phyloP scores from a whole-genome alignment of 1,140 invertebrate species.

The Microplitis demolitor region DNA sequence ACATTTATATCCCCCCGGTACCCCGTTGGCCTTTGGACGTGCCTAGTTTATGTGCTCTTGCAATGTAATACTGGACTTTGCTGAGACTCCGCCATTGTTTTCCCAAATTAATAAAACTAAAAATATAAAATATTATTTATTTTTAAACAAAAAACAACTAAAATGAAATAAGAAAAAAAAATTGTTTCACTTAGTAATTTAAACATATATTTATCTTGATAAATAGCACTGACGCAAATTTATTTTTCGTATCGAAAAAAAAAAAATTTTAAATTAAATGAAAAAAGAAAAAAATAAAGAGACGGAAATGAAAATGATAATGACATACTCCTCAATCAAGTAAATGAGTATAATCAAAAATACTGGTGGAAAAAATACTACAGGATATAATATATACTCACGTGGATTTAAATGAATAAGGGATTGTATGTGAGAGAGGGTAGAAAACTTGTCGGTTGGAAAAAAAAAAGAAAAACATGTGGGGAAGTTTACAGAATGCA shows the following conservation, averaged over 20 bases:
- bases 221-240: too few relatives aligned
- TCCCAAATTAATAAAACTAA: background rate
- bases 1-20: constrained; percentile 21
- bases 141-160: too few relatives aligned
- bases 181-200: too few relatives aligned
- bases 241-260: too few relatives aligned
- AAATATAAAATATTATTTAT: background rate
- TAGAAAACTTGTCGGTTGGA: constrained; percentile 5
- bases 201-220: too few relatives aligned
- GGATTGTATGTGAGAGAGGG: constrained; percentile 4
- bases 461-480: background rate
- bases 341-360: constrained; percentile 34
- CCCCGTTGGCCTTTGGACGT: constrained; percentile 30
- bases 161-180: too few relatives aligned
- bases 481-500: background rate
- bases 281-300: background rate
- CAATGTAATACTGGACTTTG: background rate
- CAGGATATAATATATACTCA: background rate
- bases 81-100: background rate
- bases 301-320: constrained; percentile 11
- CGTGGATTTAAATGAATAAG: background rate
- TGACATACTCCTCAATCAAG: constrained; percentile 31
- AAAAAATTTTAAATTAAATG: background rate
- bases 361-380: background rate
- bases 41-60: background rate